Base-by-base conservation (phyloP, 92 coral and sea anemone genomes). In the Palythoa grandiflora region DNA sequence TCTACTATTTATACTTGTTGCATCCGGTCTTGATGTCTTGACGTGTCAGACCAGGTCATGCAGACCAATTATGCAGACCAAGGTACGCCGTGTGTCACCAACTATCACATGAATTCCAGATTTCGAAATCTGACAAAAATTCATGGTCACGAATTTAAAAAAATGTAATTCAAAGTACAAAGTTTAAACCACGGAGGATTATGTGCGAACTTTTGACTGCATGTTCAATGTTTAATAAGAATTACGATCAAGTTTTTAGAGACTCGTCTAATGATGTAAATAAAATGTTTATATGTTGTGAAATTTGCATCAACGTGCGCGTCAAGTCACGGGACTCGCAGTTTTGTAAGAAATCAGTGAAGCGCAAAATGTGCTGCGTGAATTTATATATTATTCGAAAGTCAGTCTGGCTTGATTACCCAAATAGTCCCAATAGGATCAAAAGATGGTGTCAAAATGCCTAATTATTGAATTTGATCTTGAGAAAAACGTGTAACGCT, bases 81-180 rank as follows among this genome's bases (percentile, higher is more conserved):
- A 38, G 75, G 75, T 63, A 28, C 75, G 13, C 38, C 1, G 38
- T 35, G 5, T 44, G 50, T 44, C 50, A 75, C 17, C 8, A 48
- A 75, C 50, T 1, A 63, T 81, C 86, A 81, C 86, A 81, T 81
- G 86, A 81, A 39, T 65, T 60, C 52, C 73, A 47, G 75, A 68
- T 81, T 66, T 81, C 74, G 86, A 81, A 81, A 81, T 68, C 57
- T 63, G 19, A 47, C 63, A 50, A 55, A 36, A 10, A 63, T 19
- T 14, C 81, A 44, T 36, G 3, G 13, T 16, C 21, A 47, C 21
- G 73, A 81, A 35, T 52, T 6, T 5, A 10, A 17, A 81, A 8
- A n/a, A n/a, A 12, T 35, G 14, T 63, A 9, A 4, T 53, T 6
- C 52, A 63, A 81, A 68, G 86, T 81, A 71, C 74, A 81, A 81